Base-by-base conservation (phyloP, 2,888 invertebrate genomes). In the Pilophorus perplexus region DNA sequence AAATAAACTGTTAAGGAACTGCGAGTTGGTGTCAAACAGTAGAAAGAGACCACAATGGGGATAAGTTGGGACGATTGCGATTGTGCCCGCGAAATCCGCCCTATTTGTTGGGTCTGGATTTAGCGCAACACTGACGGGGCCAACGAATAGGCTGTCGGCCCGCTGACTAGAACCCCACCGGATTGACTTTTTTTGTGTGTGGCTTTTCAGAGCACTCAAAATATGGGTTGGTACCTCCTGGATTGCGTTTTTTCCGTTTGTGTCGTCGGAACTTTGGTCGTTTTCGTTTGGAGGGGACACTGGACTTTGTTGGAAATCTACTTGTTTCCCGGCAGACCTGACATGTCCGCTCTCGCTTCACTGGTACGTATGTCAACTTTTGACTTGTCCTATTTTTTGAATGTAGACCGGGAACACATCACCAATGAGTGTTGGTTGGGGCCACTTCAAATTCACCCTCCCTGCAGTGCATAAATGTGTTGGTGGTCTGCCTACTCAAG, bases 231-330 rank as follows among this genome's bases (percentile, higher is more conserved):
- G 67, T 91, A 90, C 78, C 81, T 91, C 70, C 78, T 91, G 76
- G 93, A 93, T 80, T 90, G 91, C 76, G 79, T 90, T 68, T 91
- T 93, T 80, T 91, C 92, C 8, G 89, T 92, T 71, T 82, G 87
- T 23, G 85, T 93, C 66, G 86, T 92, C 71, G 91, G 92, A 0
- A 88, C 88, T 0, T 80, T 93, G 70, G 90, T 92, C 54, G 90
- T 93, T 1, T 88, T 91, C 76, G 90, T 90, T 50, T 93, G 93
- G 93, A 80, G 92, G 73, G 92, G 93, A 23, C 82, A 86, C 23
- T 93, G 92, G 91, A 86, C 86, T 4, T 79, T 92, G 55, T 80
- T 92, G 59, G 93, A 93, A 78, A 79, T 88, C 72, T 86, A 85
- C 75, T 79, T 93, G n/a, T 91, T 84, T 75, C 90, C 90, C 4